Base-by-base conservation (phyloP, 2,113 vertebrate genomes). In the Anoura caudifer region DNA sequence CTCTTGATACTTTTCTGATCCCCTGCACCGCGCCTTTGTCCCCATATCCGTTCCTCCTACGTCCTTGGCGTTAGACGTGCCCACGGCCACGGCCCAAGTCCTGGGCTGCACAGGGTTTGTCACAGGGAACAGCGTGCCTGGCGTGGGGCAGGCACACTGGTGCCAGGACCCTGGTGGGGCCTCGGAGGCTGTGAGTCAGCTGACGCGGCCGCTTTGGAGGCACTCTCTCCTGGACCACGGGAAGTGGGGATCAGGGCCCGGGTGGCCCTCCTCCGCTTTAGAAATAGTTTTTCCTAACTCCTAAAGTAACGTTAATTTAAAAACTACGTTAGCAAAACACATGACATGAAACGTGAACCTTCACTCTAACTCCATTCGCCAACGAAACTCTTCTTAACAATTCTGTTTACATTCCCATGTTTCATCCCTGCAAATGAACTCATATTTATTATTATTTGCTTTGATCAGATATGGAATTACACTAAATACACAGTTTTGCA, bases 111-210 rank as follows among this genome's bases (percentile, higher is more conserved):
- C 92, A 47, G 45, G 45, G 45, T 47, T 2, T 47, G 45, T 47
- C 45, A 47, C 45, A 47, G 26, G 33, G 20, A 81, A 3, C 17
- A 41, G 9, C 12, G 33, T 63, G 43, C 38, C 50, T 33, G 41
- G 36, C 7, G 0, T 19, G 70, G 84, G 52, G 50, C 91, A 73
- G 22, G 5, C 13, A 26, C 20, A n/a, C 38, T 12, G 50, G 22
- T 4, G 16, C 15, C 45, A 43, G 41, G 22, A 22, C 19, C 45
- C 26, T 2, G 52, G n/a, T 0, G 17, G 7, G 0, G 0, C 7
- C 3, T 15, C 15, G 12, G 13, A 45, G 70, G 56, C 22, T 9
- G 9, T 45, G 36, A 19, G 47, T 31, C 22, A 33, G 43, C 20
- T 5, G 31, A 70, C 0, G 1, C 15, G 47, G 54, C 47, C 63